Conservation (phyloP, 2,113 vertebrate genomes). For the Aplodontia rufa region DNA sequence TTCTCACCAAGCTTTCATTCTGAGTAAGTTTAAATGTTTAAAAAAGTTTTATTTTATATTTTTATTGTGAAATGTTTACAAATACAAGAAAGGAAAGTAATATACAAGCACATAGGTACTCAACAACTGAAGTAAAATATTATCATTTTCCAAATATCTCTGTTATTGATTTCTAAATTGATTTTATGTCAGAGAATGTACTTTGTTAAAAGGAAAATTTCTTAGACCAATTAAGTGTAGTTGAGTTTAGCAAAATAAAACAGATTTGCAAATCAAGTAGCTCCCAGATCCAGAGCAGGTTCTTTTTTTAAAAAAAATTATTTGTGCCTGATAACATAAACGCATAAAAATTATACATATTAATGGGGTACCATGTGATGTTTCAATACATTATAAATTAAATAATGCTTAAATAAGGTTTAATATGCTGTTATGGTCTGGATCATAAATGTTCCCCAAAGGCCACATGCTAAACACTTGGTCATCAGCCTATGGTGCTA, state of each 20-base stretch:
- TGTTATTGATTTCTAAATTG: conserved; percentile 5
- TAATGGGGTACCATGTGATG: neutral
- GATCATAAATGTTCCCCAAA: neutral
- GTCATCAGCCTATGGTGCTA: no score
- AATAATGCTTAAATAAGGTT: neutral
- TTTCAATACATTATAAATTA: neutral
- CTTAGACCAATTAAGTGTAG: neutral
- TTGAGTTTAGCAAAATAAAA: neutral
- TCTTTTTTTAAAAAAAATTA: neutral
- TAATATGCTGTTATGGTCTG: neutral
- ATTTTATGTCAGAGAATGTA: neutral
- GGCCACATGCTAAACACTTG: neutral
- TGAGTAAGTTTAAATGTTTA: neutral
- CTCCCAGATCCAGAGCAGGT: neutral
- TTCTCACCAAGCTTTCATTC: conserved; percentile 14
- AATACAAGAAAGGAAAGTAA: neutral
- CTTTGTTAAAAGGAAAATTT: neutral
- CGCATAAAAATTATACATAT: neutral
- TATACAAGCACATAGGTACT: neutral
- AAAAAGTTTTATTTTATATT: conserved; percentile 24
- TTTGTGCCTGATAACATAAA: neutral
- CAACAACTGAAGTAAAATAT: neutral
- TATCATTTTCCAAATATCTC: neutral
- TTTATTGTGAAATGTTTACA: conserved; percentile 23
- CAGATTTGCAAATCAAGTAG: neutral